Base-by-base conservation (phyloP, 2,888 invertebrate species). In the Loripinus fragilis region DNA sequence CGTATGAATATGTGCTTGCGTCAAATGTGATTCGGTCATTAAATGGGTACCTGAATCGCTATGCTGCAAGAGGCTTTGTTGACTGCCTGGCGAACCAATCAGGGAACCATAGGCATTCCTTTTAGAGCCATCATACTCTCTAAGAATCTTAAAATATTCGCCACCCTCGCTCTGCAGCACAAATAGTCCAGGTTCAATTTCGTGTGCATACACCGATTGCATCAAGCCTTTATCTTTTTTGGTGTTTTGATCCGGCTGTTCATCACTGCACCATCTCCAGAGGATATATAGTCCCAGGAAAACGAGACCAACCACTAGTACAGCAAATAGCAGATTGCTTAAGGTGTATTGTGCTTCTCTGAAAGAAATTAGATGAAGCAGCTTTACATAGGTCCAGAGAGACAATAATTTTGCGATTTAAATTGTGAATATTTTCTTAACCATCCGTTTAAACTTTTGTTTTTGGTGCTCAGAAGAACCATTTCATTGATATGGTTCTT, bases 151-250 rank as follows among this genome's bases (percentile, higher is more conserved):
- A 45, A 86, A 86, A 64, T 82, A 85, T 64, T 83, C 83, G 0
- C 86, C 86, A 28, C 85, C 85, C 15, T 80, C 79, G 33, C 85
- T 83, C 64, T 86, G 86, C 0, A 86, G 71, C 1, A 86, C 83
- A 38, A 86, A 78, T 17, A 83, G 68, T 23, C 86, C 86, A 0
- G 86, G 85, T 69, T 85, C 83, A 2, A 86, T 71, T 64, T 86
- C 86, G 42, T 86, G 86, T 0, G 82, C 85, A 33, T 83, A 86
- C 1, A 85, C 79, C 0, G 86, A 77, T 17, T 76, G 81, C 75
- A 82, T 64, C 20, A 42, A 28, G 35, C 50, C 17, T 52, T 55
- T 28, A 0, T 69, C 67, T 1, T 68, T 38, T 33, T 74, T 74
- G 30, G 65, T 66, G 38, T 52, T 60, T 38, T 35, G 23, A n/a